A percentile compares a stretch with the other conserved stretches of the same genome.
Evolutionary conservation across 2,797 vertebrate genomes (phyloP).

Genomic region (Sebastes cheni): DNA sequence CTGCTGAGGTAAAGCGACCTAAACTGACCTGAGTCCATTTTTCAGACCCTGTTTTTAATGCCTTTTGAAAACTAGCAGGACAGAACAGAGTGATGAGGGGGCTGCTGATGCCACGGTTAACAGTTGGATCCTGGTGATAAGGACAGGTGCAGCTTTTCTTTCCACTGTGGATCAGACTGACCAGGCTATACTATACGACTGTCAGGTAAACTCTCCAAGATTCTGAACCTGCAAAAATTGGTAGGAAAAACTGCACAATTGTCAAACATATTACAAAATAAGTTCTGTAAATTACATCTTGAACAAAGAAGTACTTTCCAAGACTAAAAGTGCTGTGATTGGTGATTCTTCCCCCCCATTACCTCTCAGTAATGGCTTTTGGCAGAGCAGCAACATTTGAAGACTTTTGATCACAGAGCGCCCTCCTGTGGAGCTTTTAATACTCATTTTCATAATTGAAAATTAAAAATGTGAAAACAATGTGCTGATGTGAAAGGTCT

Average conservation of each 20-base stretch:
- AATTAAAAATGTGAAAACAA: neutral
- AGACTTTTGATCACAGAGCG: neutral
- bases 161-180: neutral
- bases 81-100: rapidly evolving
- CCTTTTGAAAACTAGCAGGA: neutral
- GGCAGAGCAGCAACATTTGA: neutral
- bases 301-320: neutral
- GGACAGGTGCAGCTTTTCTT: neutral
- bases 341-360: neutral
- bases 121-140: too few relatives aligned
- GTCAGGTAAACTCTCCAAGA: neutral
- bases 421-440: neutral
- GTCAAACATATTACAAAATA: neutral
- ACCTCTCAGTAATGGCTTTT: neutral
- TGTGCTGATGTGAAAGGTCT: neutral
- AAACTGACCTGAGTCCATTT: neutral
- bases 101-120: too few relatives aligned
- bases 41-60: neutral
- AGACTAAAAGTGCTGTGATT: neutral
- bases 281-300: neutral
- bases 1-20: neutral
- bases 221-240: neutral
- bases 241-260: neutral
- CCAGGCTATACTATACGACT: neutral
- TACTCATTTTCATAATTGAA: neutral